phyloP scores from a whole-genome alignment of 2,113 vertebrate genomes.

The Sylvilagus bachmani region DNA sequence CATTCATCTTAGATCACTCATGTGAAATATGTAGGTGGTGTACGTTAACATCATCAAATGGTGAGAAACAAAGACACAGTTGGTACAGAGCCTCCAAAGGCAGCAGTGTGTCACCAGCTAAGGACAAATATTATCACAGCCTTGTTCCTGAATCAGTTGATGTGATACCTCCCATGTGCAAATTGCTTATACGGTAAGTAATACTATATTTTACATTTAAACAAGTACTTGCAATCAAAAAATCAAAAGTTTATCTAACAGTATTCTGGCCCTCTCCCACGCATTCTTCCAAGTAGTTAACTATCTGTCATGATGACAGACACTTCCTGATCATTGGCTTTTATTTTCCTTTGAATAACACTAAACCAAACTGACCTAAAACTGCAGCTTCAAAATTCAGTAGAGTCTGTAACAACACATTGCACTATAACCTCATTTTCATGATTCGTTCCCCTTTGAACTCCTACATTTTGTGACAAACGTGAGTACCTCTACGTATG shows the following conservation, averaged over 20 bases:
- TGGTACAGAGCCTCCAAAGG: background rate
- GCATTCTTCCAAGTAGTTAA: background rate
- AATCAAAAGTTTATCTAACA: background rate
- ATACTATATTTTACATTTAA: slow-evolving; percentile 24
- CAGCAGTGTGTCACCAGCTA: background rate
- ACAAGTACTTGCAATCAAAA: background rate
- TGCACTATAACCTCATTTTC: background rate
- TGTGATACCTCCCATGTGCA: background rate
- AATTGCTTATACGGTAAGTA: background rate
- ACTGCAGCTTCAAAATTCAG: background rate
- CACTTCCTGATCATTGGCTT: background rate
- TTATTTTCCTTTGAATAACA: background rate
- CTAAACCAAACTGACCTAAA: background rate
- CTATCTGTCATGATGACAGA: background rate
- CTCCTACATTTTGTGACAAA: background rate
- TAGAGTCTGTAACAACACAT: background rate
- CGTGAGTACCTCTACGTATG: background rate
- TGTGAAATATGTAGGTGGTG: slow-evolving; percentile 67
- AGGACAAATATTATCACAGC: background rate
- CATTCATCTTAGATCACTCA: background rate
- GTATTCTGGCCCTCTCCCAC: background rate
- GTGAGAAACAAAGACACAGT: slow-evolving; percentile 46
- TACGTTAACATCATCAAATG: background rate
- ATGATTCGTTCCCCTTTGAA: background rate
- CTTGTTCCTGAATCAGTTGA: background rate